Conservation (phyloP, 1,140 invertebrate species). For the Phymastichus coffea region DNA sequence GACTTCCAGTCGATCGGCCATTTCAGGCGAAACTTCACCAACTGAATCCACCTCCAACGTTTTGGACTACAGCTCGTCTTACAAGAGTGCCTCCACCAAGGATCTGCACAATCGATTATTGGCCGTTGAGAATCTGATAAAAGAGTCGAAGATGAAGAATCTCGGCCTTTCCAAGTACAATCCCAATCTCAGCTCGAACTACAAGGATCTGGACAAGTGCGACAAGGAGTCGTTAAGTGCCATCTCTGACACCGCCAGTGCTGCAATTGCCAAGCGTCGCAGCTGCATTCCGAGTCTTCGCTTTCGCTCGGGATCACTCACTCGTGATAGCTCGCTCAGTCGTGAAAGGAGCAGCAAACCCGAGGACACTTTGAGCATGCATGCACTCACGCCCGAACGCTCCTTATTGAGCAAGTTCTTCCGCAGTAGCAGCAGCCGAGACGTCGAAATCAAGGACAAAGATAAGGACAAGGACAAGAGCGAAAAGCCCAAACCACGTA, state of each 20-base stretch:
- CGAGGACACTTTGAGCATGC: constrained; percentile 26
- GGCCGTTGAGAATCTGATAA: constrained; percentile 51
- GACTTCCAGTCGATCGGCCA: constrained; percentile 34
- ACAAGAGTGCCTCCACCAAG: constrained; percentile 20
- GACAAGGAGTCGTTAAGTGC: constrained; percentile 43
- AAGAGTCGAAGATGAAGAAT: constrained; percentile 50
- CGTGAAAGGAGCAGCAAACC: constrained; percentile 27
- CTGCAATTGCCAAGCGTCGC: constrained; percentile 37
- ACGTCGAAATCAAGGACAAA: constrained; percentile 45
- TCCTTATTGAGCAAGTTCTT: constrained; percentile 62
- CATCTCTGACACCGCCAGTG: constrained; percentile 32
- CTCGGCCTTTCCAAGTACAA: constrained; percentile 34
- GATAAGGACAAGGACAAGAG: constrained; percentile 50
- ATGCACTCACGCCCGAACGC: constrained; percentile 49
- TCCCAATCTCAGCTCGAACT: constrained; percentile 39
- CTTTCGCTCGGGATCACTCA: constrained; percentile 46
- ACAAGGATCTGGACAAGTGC: constrained; percentile 44
- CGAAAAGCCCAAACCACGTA: constrained; percentile 53
- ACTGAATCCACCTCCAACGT: constrained; percentile 43
- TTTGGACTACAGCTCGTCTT: constrained; percentile 33
- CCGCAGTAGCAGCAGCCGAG: constrained; percentile 45
- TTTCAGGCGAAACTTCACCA: constrained; percentile 43
- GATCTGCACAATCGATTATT: constrained; percentile 37
- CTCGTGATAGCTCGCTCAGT: constrained; percentile 35
- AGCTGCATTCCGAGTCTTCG: constrained; percentile 48